These are phyloP conservation scores for Hypocryptadius cinnamomeus DNA, from an alignment of 2,113 vertebrate genomes.

Conservation along the genomic window DNA sequence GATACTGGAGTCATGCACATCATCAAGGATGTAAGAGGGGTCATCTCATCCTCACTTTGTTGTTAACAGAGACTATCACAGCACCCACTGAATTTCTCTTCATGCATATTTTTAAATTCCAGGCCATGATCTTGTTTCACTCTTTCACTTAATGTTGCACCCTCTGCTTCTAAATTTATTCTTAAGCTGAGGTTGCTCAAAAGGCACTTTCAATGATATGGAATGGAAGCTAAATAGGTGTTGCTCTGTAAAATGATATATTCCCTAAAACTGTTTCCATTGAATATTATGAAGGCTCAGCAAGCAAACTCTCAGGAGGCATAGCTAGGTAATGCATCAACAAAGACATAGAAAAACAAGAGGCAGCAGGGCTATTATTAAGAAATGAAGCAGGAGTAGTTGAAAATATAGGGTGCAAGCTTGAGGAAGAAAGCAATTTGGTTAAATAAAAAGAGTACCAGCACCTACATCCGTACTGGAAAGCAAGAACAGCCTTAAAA, in stretches of 20 bases:
- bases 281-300: neutral
- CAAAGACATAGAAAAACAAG: conserved; percentile 15
- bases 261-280: conserved; percentile 20
- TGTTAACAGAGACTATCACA: neutral
- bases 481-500: neutral
- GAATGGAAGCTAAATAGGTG: conserved; percentile 19
- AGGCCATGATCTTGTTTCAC: neutral
- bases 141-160: neutral
- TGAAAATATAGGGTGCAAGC: neutral
- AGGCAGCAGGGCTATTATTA: conserved; percentile 13
- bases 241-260: conserved; percentile 8
- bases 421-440: neutral
- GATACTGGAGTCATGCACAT: neutral
- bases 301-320: conserved; percentile 23
- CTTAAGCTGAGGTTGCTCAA: neutral
- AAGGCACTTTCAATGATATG: neutral
- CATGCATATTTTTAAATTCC: neutral
- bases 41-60: neutral
- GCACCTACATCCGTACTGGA: neutral
- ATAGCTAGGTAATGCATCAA: conserved; percentile 37
- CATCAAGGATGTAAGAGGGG: neutral
- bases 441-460: neutral
- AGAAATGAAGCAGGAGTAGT: conserved; percentile 1
- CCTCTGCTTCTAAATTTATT: conserved; percentile 6
- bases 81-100: neutral